phyloP scores from a whole-genome alignment of 2,888 invertebrate species.

The Carpatolechia fugitivella region DNA sequence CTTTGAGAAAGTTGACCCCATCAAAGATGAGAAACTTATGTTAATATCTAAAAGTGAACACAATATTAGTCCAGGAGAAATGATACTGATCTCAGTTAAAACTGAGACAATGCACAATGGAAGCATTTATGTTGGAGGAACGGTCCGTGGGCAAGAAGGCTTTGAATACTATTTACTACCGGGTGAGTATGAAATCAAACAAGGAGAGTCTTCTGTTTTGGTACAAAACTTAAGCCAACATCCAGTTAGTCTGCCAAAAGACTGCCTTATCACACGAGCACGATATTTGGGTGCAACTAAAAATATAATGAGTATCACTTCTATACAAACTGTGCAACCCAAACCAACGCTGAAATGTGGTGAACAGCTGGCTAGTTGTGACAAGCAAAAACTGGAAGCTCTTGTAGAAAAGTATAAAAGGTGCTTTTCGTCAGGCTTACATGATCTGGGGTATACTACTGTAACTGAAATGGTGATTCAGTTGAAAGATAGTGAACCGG shows the following conservation, averaged over 20 bases:
- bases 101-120: too few species aligned
- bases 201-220: background rate
- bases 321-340: background rate
- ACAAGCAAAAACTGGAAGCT: background rate
- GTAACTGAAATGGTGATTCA: slow-evolving; percentile 21
- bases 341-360: background rate
- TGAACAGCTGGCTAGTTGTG: background rate
- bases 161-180: slow-evolving; percentile 7
- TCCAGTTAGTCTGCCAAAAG: background rate
- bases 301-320: background rate
- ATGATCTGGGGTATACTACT: slow-evolving; percentile 18
- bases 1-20: background rate
- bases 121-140: background rate
- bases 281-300: background rate
- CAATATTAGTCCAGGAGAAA: too few species aligned
- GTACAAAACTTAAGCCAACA: background rate
- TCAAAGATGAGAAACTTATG: too few species aligned
- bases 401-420: slow-evolving; percentile 12
- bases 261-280: background rate
- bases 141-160: background rate
- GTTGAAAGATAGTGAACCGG: slow-evolving; percentile 19
- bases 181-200: slow-evolving; percentile 3
- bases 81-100: too few species aligned
- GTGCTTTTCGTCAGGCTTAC: slow-evolving; percentile 17
- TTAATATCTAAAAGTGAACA: too few species aligned